Conservation (phyloP, 1,140 invertebrate genomes). For the Papilio polyxenes region DNA sequence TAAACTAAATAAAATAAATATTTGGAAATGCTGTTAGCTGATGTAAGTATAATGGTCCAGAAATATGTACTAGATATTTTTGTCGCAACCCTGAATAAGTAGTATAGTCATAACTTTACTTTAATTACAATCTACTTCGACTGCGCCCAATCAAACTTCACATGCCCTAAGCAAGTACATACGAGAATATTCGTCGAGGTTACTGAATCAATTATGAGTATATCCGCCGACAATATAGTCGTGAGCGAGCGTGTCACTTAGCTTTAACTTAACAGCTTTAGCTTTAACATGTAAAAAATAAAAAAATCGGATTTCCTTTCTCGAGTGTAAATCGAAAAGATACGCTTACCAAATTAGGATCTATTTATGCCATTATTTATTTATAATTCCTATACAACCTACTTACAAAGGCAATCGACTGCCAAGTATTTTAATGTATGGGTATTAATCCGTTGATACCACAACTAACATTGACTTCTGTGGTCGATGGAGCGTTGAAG, state of each 20-base stretch:
- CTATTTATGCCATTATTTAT: slow-evolving; percentile 11
- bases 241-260: slow-evolving; percentile 13
- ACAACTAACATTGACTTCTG: slow-evolving; percentile 29
- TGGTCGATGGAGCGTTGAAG: slow-evolving; percentile 19
- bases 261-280: slow-evolving; percentile 29
- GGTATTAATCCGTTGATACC: background rate
- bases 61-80: slow-evolving; percentile 35
- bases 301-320: slow-evolving; percentile 6
- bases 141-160: slow-evolving; percentile 23
- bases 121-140: slow-evolving; percentile 32
- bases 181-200: slow-evolving; percentile 39
- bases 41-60: background rate
- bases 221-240: slow-evolving; percentile 21
- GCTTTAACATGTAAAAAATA: slow-evolving; percentile 26
- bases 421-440: slow-evolving; percentile 10
- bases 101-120: slow-evolving; percentile 33
- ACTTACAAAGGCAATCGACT: background rate
- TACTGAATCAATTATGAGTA: slow-evolving; percentile 37
- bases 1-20: background rate
- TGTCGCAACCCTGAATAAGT: slow-evolving; percentile 4
- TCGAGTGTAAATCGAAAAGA: background rate
- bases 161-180: slow-evolving; percentile 14
- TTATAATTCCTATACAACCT: slow-evolving; percentile 21
- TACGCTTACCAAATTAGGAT: slow-evolving; percentile 12
- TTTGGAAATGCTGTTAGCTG: slow-evolving; percentile 9